Conservation (phyloP, 2,113 vertebrate species). For the Diphyllodes magnificus region DNA sequence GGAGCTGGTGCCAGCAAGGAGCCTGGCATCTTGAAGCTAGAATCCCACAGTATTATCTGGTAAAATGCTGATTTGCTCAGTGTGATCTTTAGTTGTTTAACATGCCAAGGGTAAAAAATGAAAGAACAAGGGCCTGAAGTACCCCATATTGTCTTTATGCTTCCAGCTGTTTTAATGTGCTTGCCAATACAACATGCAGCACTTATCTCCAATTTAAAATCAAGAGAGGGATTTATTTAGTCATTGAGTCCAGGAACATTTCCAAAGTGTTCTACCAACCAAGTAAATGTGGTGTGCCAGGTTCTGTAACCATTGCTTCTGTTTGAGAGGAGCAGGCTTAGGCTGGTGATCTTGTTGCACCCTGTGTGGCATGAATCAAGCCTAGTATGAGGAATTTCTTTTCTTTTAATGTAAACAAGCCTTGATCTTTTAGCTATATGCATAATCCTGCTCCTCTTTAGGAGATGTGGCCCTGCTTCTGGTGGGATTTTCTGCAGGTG, state of each 20-base stretch:
- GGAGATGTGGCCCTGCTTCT: not conserved
- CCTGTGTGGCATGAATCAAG: not conserved
- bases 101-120: not conserved
- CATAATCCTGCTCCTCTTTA: not conserved
- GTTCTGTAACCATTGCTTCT: not conserved
- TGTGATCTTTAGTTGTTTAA: constrained; percentile 12
- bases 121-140: not conserved
- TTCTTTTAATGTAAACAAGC: not conserved
- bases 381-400: not conserved
- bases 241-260: constrained; percentile 10
- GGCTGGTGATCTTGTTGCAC: not conserved
- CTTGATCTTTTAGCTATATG: not conserved
- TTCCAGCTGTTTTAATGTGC: constrained; percentile 21
- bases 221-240: constrained; percentile 20
- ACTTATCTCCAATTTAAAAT: constrained; percentile 40
- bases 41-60: not conserved
- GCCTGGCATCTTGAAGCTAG: not conserved
- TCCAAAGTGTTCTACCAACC: not conserved
- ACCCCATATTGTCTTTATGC: not conserved
- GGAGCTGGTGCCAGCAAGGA: not conserved
- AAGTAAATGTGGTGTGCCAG: not conserved
- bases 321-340: not conserved
- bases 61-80: not conserved
- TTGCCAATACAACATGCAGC: not conserved
- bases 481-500: not conserved